Conservation (phyloP, 1,140 invertebrate genomes). For the Euura saliciscinereae region DNA sequence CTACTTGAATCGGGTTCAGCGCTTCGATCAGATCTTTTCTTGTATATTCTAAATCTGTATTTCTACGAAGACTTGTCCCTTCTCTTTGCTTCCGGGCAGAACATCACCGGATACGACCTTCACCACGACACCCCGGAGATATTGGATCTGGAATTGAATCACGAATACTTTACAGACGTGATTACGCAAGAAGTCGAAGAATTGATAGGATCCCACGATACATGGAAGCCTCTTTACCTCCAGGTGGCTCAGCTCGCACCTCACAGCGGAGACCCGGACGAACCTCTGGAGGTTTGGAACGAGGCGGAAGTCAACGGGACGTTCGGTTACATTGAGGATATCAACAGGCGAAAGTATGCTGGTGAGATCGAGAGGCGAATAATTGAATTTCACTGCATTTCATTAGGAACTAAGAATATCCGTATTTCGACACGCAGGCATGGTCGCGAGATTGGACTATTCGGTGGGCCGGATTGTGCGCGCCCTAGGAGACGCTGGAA, state of each 20-base stretch:
- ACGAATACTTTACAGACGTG: slow-evolving; percentile 66
- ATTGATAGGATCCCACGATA: slow-evolving; percentile 62
- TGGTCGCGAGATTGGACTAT: slow-evolving; percentile 69
- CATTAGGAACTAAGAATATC: neutral
- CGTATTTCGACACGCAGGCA: slow-evolving; percentile 52
- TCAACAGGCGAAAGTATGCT: slow-evolving; percentile 63
- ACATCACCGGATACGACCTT: slow-evolving; percentile 60
- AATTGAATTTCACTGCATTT: slow-evolving; percentile 3
- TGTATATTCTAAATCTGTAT: too few species aligned
- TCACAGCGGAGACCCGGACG: slow-evolving; percentile 57
- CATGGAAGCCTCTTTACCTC: slow-evolving; percentile 62
- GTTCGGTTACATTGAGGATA: slow-evolving; percentile 65
- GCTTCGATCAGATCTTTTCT: too few species aligned
- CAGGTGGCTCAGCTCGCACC: slow-evolving; percentile 67
- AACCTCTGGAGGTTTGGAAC: slow-evolving; percentile 62
- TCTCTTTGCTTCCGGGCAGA: slow-evolving; percentile 16
- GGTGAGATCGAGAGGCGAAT: slow-evolving; percentile 43
- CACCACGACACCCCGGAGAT: slow-evolving; percentile 50
- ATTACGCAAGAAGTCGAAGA: slow-evolving; percentile 62
- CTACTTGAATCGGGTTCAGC: too few species aligned
- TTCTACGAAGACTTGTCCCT: too few species aligned
- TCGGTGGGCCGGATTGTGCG: slow-evolving; percentile 67
- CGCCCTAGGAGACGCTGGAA: slow-evolving; percentile 55
- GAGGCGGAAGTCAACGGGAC: slow-evolving; percentile 56
- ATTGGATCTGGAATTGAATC: slow-evolving; percentile 44